Base-by-base conservation (phyloP, 1,140 invertebrate species). In the Bombus superbus region DNA sequence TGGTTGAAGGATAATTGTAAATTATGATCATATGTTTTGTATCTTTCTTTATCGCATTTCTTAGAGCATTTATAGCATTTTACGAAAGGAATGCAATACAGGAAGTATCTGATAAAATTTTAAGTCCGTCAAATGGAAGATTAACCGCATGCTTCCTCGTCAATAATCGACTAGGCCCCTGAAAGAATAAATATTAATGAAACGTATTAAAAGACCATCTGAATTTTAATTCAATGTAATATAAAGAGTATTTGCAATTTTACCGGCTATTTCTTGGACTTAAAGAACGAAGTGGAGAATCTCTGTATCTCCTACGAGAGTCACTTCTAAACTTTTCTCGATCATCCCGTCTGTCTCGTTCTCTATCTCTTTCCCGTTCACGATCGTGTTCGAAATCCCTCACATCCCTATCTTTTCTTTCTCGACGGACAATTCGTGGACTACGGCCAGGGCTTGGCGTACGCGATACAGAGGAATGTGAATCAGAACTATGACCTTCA, bases 401-500 rank as follows among this genome's bases (percentile, higher is more conserved):
- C 47, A 69, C 92, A 85, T 90, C 94, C 91, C 92, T 86, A 66
- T 95, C 93, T 86, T 94, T 89, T 68, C 94, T 89, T 42, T 94
- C 94, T 71, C 93, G 88, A 53, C 94, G 93, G 62, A 73, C 79
- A 1, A 84, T 47, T 38, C 94, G 90, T 11, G 91, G 91, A 84
- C 90, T 94, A 42, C 93, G 93, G 44, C 76, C 90, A 38, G 94
- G 94, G 87, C 92, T 95, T 64, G 94, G 92, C 40, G 93, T 91
- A 62, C 93, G 92, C 35, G 95, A 95, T 11, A 75, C 80, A 2
- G 94, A 94, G 35, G 95, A 95, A 72, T 92, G 93, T 22, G 94
- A 94, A 76, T 94, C 94, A 1, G 94, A 95, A 92, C 93, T 95
- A 57, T 95, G 94, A 38, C 94, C 94, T 84, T 95, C 95, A 18